Conservation (phyloP, 2,888 invertebrate genomes). For the Priocnemis perturbator region DNA sequence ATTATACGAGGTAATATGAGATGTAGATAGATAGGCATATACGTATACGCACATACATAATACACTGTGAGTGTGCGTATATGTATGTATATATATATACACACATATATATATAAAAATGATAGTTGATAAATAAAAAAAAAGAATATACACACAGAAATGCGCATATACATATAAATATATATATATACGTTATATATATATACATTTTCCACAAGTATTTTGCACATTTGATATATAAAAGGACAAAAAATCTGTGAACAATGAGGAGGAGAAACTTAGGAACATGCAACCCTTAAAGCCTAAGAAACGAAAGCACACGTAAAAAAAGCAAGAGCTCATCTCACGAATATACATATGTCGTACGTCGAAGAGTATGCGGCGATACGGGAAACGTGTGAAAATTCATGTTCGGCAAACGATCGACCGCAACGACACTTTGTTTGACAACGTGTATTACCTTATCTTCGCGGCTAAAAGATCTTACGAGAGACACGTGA, state of each 20-base stretch:
- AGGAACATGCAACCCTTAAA: slow-evolving; percentile 55
- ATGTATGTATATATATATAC: neutral
- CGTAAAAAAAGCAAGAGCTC: slow-evolving; percentile 47
- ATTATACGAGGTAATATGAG: slow-evolving; percentile 56
- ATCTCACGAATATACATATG: slow-evolving; percentile 59
- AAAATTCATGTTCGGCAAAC: too few relatives aligned
- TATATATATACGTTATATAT: slow-evolving; percentile 54
- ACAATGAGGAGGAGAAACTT: slow-evolving; percentile 40
- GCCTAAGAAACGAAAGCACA: slow-evolving; percentile 37
- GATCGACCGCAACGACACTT: too few relatives aligned
- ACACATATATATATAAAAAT: neutral
- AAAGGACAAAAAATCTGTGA: slow-evolving; percentile 44
- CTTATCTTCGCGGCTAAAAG: too few relatives aligned
- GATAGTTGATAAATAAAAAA: slow-evolving; percentile 64
- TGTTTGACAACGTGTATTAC: too few relatives aligned
- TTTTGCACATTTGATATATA: slow-evolving; percentile 74
- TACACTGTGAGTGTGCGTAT: slow-evolving; percentile 3
- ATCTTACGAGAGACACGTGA: too few relatives aligned
- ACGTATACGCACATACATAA: slow-evolving; percentile 65
- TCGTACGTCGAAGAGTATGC: slow-evolving; percentile 27
- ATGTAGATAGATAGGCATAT: slow-evolving; percentile 67
- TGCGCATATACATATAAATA: slow-evolving; percentile 58
- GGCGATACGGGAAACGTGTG: too few relatives aligned
- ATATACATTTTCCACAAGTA: slow-evolving; percentile 73
- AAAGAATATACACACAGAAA: slow-evolving; percentile 57